Conservation (phyloP, 1,140 invertebrate species). For the Atta texana region DNA sequence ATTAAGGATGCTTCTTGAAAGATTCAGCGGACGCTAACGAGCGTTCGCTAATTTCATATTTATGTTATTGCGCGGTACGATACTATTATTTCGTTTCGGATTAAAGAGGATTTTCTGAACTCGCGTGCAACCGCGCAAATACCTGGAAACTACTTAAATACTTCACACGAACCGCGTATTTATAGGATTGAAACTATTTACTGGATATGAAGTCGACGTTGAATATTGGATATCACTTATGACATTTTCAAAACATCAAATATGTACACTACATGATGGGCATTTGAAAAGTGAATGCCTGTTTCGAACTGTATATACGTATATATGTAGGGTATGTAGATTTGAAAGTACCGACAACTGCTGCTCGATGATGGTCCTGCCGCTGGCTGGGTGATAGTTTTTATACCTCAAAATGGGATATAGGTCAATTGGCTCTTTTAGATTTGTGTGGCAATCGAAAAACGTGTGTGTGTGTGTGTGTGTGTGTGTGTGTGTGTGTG, state of each 20-base stretch:
- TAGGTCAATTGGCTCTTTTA: conserved; percentile 51
- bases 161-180: background rate
- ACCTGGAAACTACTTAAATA: background rate
- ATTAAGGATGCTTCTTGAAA: conserved; percentile 29
- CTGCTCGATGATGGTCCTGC: background rate
- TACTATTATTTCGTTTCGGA: conserved; percentile 5
- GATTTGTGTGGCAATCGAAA: conserved; percentile 35
- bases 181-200: background rate
- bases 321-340: no score
- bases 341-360: background rate
- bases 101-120: background rate
- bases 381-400: conserved; percentile 22
- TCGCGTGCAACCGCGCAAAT: background rate
- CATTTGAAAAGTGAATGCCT: conserved; percentile 34
- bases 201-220: background rate
- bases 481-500: no score
- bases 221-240: background rate
- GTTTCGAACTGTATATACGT: background rate
- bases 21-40: conserved; percentile 14
- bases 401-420: conserved; percentile 31
- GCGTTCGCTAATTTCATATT: conserved; percentile 21
- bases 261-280: background rate
- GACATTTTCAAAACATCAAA: conserved; percentile 30
- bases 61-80: background rate
- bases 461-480: background rate